Evolutionary conservation across 2,113 vertebrate genomes (phyloP), one percentile per base, ranked within the genome.

Genomic region (Apistogramma diplotaenia): DNA sequence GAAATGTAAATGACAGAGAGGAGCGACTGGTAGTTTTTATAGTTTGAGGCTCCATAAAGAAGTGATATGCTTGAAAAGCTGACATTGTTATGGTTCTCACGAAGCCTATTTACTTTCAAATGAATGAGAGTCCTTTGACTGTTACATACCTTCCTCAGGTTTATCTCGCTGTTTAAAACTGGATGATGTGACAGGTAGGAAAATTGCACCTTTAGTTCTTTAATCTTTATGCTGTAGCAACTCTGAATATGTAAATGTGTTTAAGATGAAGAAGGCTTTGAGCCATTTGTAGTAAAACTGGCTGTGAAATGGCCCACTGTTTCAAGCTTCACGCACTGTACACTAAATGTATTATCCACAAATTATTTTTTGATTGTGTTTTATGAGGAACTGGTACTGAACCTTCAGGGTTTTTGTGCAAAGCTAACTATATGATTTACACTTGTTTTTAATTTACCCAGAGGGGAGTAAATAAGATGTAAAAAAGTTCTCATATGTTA

Each of bases 181-280:
- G 73, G 81, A 82, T 84, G 70, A 87, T 88, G 77, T 86, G 87
- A 88, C 78, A 88, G 84, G 81, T 72, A 60, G 74, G 75, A 25
- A 76, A 84, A 89, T 79, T 87, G 76, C 73, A 82, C 57, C 78
- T 85, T 71, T 56, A 73, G 10, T 89, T 83, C 88, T 89, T 90
- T 87, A 86, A 89, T 91, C 84, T 85, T 89, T 35, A 51, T 46
- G 25, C 72, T 29, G 74, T 43, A 31, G 60, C 83, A 73, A 62
- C 79, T 76, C 74, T 70, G 70, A 85, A 88, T 86, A 90, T 90
- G 81, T 75, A 92, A 90, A 91, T 91, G 65, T 23, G 16, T 75
- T 81, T n/a, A 71, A 85, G 78, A 87, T 83, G 81, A 78, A 70
- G 77, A 71, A 61, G 25, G 29, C 85, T 87, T 76, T 84, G 87